Evolutionary conservation across 1,140 invertebrate species (phyloP).

Genomic region (Epicauta chinensis): DNA sequence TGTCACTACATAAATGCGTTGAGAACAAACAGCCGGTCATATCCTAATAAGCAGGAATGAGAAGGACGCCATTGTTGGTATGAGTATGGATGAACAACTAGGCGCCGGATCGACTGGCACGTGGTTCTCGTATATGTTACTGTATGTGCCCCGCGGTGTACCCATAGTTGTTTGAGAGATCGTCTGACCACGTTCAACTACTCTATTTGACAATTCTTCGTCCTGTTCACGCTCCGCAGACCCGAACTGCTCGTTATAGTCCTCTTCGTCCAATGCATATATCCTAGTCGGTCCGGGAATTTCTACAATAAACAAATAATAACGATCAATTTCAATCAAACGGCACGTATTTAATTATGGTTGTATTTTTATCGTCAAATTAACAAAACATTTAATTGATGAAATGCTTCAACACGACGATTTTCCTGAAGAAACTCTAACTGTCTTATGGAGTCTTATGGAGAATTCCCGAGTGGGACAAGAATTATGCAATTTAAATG

Average conservation of each 20-base stretch:
- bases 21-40: conserved; percentile 19
- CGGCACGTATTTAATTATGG: too few relatives aligned
- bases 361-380: too few relatives aligned
- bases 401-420: too few relatives aligned
- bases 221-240: conserved; percentile 42
- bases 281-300: conserved; percentile 49
- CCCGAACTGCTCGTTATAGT: conserved; percentile 40
- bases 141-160: conserved; percentile 20
- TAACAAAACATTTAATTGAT: too few relatives aligned
- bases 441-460: too few relatives aligned
- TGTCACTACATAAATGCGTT: conserved; percentile 32
- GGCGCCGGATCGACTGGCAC: conserved; percentile 26
- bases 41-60: conserved; percentile 18
- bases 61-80: conserved; percentile 11
- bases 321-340: too few relatives aligned
- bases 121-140: conserved; percentile 27
- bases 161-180: conserved; percentile 5
- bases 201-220: conserved; percentile 32
- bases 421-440: too few relatives aligned
- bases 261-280: conserved; percentile 35
- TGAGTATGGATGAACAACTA: conserved; percentile 10
- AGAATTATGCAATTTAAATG: too few relatives aligned
- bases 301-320: conserved; percentile 46
- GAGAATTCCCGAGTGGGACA: too few relatives aligned
- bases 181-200: conserved; percentile 22